phyloP scores from a whole-genome alignment of 1,140 invertebrate genomes.

The Drosophila triauraria region DNA sequence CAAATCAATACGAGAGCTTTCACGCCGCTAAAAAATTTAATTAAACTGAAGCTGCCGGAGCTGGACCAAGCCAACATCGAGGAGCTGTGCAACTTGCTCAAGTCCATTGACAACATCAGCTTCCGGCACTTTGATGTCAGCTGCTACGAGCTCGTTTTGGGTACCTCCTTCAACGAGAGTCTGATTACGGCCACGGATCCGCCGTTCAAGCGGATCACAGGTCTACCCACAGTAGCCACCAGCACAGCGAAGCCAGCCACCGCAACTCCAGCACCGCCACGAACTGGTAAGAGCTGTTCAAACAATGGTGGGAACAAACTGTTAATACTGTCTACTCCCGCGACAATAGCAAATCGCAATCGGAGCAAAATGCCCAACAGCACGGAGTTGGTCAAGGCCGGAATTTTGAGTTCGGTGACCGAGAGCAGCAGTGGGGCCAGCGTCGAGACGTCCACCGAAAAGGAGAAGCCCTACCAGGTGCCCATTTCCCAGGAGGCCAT shows the following conservation, averaged over 20 bases:
- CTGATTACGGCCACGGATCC: slow-evolving; percentile 68
- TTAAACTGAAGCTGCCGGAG: slow-evolving; percentile 79
- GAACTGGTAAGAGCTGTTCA: slow-evolving; percentile 52
- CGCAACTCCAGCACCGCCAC: slow-evolving; percentile 46
- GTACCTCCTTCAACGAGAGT: slow-evolving; percentile 80
- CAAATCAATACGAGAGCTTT: slow-evolving; percentile 84
- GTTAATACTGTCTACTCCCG: not conserved
- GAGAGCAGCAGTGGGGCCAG: slow-evolving; percentile 28
- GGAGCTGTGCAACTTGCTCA: slow-evolving; percentile 75
- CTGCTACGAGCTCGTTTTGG: slow-evolving; percentile 77
- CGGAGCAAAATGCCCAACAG: slow-evolving; percentile 55
- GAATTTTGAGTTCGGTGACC: slow-evolving; percentile 47
- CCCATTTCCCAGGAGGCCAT: slow-evolving; percentile 76
- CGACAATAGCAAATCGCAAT: slow-evolving; percentile 58
- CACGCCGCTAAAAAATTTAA: slow-evolving; percentile 70
- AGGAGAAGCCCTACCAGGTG: slow-evolving; percentile 70
- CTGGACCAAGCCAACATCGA: slow-evolving; percentile 65
- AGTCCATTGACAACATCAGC: slow-evolving; percentile 79
- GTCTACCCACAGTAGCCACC: slow-evolving; percentile 22
- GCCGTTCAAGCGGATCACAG: slow-evolving; percentile 49
- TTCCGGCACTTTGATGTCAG: slow-evolving; percentile 76
- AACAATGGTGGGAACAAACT: slow-evolving; percentile 13
- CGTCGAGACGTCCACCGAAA: slow-evolving; percentile 26
- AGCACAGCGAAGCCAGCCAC: slow-evolving; percentile 26
- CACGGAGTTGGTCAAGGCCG: slow-evolving; percentile 55